phyloP scores from a whole-genome alignment of 1,140 invertebrate genomes.

The Myzus persicae region DNA sequence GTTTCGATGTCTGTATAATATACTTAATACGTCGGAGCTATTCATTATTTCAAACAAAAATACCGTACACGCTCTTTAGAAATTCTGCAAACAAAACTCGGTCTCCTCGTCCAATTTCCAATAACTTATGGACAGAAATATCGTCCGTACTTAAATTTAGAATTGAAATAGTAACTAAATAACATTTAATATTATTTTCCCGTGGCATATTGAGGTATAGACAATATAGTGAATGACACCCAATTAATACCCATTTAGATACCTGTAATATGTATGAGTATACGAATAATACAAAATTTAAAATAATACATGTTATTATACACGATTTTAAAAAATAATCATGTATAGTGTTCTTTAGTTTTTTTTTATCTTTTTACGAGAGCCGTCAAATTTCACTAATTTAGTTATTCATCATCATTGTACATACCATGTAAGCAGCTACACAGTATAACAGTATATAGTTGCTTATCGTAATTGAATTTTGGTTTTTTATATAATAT shows the following conservation, averaged over 20 bases:
- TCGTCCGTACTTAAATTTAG: no score
- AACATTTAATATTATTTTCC: not conserved
- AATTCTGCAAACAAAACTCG: not conserved
- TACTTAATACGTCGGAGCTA: not conserved
- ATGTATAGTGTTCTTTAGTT: not conserved
- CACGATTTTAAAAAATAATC: not conserved
- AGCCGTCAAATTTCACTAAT: not conserved
- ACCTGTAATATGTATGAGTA: not conserved
- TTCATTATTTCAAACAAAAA: not conserved
- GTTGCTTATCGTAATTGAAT: not conserved
- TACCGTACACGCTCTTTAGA: not conserved
- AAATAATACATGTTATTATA: not conserved
- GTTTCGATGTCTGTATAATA: not conserved
- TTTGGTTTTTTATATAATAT: not conserved
- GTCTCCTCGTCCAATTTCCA: not conserved
- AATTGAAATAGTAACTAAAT: not conserved
- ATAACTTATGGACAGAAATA: not conserved
- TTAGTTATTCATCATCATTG: slow-evolving; percentile 1
- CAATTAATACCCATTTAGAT: not conserved
- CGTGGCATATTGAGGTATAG: not conserved
- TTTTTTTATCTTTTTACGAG: not conserved
- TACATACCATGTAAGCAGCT: not conserved
- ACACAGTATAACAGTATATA: not conserved
- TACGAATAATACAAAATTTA: not conserved
- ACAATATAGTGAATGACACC: not conserved